These are phyloP conservation scores for Drosophila austrosaltans DNA, from an alignment of 2,888 invertebrate genomes.

Conservation along the genomic window DNA sequence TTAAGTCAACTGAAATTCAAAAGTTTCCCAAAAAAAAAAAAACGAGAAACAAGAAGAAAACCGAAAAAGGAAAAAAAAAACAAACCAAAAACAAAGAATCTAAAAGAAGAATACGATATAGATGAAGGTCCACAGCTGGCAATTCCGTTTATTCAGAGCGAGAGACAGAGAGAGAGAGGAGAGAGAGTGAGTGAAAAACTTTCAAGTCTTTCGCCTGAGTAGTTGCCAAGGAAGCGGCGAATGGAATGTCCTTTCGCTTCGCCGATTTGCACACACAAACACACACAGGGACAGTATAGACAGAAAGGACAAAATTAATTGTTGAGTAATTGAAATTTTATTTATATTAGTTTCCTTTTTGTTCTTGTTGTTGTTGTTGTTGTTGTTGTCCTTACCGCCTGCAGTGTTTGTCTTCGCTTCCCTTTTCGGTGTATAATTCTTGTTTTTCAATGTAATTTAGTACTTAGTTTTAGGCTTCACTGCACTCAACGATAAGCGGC, in stretches of 20 bases:
- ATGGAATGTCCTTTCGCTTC: conserved; percentile 68
- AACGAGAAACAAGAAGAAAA: background rate
- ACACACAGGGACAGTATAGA: background rate
- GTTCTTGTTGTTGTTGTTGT: conserved; percentile 37
- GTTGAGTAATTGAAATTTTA: conserved; percentile 84
- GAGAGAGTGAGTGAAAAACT: conserved; percentile 20
- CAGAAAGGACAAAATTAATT: conserved; percentile 82
- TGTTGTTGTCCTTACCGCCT: conserved; percentile 32
- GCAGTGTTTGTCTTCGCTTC: conserved; percentile 44
- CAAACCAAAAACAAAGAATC: background rate
- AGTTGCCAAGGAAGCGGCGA: conserved; percentile 53
- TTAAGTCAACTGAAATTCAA: conserved; percentile 45
- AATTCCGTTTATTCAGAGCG: background rate
- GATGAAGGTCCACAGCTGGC: conserved; percentile 12
- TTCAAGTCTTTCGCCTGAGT: conserved; percentile 58
- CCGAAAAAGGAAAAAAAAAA: conserved; percentile 2
- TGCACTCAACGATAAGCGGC: conserved; percentile 36
- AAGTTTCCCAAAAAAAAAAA: background rate
- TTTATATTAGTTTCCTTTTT: conserved; percentile 83
- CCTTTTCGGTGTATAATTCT: conserved; percentile 67
- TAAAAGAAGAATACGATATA: background rate
- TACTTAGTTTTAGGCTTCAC: conserved; percentile 50
- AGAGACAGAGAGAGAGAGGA: background rate
- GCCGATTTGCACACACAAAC: conserved; percentile 75
- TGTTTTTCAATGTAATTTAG: conserved; percentile 55